These are phyloP conservation scores for Hapalemur alaotrensis DNA, from an alignment of 2,797 vertebrate species.

Conservation along the genomic window DNA sequence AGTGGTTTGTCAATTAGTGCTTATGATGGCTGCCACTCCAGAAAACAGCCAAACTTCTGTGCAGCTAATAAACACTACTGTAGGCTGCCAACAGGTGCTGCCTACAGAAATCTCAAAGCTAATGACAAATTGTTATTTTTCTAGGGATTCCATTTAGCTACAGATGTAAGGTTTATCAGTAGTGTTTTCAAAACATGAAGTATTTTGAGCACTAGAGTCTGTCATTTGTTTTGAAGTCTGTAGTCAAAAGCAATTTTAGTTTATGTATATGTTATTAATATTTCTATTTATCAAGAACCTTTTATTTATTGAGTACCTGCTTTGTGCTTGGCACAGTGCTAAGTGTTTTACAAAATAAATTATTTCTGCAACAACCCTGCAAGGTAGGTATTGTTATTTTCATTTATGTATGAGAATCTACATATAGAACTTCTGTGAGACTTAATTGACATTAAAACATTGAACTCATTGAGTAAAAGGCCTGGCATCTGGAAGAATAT, in stretches of 20 bases:
- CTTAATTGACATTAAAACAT: not conserved
- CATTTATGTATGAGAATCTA: not conserved
- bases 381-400: not conserved
- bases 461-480: not conserved
- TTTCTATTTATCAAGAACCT: not conserved
- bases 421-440: not conserved
- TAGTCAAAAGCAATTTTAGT: not conserved
- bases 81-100: not conserved
- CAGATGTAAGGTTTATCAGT: not conserved
- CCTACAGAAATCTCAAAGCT: not conserved
- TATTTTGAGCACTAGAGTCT: not conserved
- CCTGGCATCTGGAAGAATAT: not conserved
- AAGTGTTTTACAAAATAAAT: not conserved
- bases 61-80: not conserved
- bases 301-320: not conserved
- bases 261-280: not conserved
- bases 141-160: not conserved
- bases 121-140: slow-evolving; percentile 8
- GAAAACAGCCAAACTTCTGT: not conserved
- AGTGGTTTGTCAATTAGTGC: not conserved
- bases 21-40: not conserved
- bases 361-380: not conserved
- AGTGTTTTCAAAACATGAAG: slow-evolving; percentile 8
- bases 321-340: not conserved
- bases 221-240: not conserved